These are phyloP conservation scores for Catostylus mosaicus DNA, from an alignment of 30 jellyfish, hydroid and myxozoan species.

Conservation along the genomic window DNA sequence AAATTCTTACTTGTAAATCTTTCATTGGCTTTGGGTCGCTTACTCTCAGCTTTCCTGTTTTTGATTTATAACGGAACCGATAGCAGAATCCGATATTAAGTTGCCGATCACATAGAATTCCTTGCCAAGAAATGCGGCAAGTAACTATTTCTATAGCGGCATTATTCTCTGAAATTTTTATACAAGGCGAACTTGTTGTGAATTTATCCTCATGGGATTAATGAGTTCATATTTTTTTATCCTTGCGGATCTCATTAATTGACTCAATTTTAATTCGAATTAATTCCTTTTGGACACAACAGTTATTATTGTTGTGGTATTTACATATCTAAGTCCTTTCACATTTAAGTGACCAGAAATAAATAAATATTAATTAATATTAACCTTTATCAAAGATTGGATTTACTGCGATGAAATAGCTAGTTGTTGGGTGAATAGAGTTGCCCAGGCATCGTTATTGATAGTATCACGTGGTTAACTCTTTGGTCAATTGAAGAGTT, in stretches of 20 bases:
- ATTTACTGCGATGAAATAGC: no score
- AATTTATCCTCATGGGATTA: background rate
- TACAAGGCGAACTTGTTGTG: background rate
- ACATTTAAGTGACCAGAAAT: no score
- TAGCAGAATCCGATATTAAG: background rate
- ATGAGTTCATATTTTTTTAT: background rate
- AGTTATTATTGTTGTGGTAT: no score
- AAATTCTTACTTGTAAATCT: background rate
- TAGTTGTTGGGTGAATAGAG: no score
- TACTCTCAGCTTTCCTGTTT: background rate
- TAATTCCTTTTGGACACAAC: background rate
- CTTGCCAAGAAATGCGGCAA: background rate
- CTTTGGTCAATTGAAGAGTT: no score
- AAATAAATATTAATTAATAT: no score
- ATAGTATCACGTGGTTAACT: no score
- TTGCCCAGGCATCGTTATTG: no score
- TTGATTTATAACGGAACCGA: background rate
- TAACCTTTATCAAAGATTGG: no score
- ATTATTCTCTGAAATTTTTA: background rate
- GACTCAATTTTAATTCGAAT: background rate
- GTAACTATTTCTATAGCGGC: background rate
- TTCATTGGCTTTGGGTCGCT: no score
- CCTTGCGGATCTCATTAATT: background rate
- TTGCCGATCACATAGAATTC: background rate
- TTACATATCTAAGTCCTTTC: no score